Conservation (phyloP, 2,888 invertebrate species). For the Apotomis betuletana region DNA sequence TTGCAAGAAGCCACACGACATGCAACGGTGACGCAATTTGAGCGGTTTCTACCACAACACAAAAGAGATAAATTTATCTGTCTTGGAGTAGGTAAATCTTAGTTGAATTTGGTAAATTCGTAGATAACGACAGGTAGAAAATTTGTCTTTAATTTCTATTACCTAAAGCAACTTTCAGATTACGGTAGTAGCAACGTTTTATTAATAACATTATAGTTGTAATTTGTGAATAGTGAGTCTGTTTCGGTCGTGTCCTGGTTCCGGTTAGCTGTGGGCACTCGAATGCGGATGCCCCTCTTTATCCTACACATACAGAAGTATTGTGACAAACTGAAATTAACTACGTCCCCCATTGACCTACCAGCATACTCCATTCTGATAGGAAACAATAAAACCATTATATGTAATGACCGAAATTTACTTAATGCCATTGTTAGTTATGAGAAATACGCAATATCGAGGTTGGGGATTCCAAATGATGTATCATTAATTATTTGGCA, state of each 20-base stretch:
- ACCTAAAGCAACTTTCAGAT: not conserved
- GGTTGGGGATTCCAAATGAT: constrained; percentile 37
- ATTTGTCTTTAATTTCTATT: not conserved
- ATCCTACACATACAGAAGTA: constrained; percentile 10
- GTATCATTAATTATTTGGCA: constrained; percentile 38
- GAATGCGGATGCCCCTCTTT: constrained; percentile 33
- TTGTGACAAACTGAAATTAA: constrained; percentile 23
- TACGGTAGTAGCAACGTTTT: not conserved
- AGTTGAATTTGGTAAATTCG: not conserved
- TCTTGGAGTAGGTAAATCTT: not conserved
- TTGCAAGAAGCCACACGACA: constrained; percentile 17
- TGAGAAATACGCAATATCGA: constrained; percentile 34
- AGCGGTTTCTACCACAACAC: constrained; percentile 26
- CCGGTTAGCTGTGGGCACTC: constrained; percentile 17
- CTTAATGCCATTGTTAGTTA: constrained; percentile 36
- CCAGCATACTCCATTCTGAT: constrained; percentile 1
- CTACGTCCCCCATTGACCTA: constrained; percentile 23
- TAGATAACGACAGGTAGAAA: not conserved
- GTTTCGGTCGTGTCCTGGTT: constrained; percentile 22
- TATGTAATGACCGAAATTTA: constrained; percentile 27
- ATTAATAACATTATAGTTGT: constrained; percentile 5
- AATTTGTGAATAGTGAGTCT: constrained; percentile 11
- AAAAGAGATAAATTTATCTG: constrained; percentile 7
- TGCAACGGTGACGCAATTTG: constrained; percentile 27
- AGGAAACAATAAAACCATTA: constrained; percentile 28